These are phyloP conservation scores for Mercenaria mercenaria DNA, from an alignment of 1,140 invertebrate species.

Conservation along the genomic window DNA sequence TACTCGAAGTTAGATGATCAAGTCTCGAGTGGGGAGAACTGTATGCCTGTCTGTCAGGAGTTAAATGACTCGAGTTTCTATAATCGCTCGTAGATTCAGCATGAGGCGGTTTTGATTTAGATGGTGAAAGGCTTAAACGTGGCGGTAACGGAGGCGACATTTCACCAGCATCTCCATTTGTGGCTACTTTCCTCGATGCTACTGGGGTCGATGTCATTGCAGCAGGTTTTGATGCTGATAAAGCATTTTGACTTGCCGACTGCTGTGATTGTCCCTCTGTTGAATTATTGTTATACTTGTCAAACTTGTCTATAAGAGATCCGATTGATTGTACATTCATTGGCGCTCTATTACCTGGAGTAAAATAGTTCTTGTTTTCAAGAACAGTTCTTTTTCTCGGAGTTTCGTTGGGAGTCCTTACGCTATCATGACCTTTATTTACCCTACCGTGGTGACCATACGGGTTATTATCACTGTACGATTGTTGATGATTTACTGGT, in stretches of 20 bases:
- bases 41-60: slow-evolving; percentile 1
- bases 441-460: neutral
- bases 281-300: slow-evolving; percentile 33
- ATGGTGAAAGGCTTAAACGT: neutral
- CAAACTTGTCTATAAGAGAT: slow-evolving; percentile 62
- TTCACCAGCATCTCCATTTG: neutral
- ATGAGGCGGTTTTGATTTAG: neutral
- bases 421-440: neutral
- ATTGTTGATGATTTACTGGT: neutral
- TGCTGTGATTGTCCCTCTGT: neutral
- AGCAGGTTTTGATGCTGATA: neutral
- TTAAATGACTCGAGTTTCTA: neutral
- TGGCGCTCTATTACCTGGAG: slow-evolving; percentile 51
- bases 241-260: neutral
- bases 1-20: slow-evolving; percentile 24
- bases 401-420: neutral
- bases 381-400: slow-evolving; percentile 12
- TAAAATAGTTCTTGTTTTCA: slow-evolving; percentile 58
- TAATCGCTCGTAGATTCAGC: neutral
- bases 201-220: slow-evolving; percentile 44
- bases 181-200: neutral
- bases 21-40: slow-evolving; percentile 19
- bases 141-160: slow-evolving; percentile 51
- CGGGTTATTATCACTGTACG: neutral
- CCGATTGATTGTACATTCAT: slow-evolving; percentile 51